Percentiles rank a stretch among this genome's conserved stretches.
Evolutionary conservation across 2,888 invertebrate species (phyloP).

Genomic region (Stegophylla sp.): DNA sequence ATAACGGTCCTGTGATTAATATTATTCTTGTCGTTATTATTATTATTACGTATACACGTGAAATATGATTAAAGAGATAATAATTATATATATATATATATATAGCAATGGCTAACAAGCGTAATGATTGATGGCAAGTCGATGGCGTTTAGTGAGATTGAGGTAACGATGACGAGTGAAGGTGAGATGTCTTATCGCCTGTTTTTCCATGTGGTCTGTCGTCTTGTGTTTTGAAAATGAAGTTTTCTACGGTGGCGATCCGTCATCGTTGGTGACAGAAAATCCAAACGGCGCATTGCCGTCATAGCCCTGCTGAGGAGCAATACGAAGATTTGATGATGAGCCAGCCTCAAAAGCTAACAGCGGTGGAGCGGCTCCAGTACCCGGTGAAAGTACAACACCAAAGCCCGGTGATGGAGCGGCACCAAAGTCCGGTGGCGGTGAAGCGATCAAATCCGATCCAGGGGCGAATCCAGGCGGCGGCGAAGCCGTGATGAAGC

Average conservation of each 20-base stretch:
- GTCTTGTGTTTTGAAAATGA: conserved; percentile 13
- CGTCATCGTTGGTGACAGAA: conserved; percentile 31
- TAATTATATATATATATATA: too few species aligned
- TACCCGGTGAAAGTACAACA: not conserved
- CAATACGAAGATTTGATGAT: not conserved
- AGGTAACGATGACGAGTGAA: not conserved
- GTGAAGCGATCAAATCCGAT: conserved; percentile 34
- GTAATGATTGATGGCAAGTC: not conserved
- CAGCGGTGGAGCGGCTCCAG: not conserved
- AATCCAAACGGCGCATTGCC: not conserved
- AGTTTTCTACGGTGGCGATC: conserved; percentile 18
- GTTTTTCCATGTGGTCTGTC: not conserved
- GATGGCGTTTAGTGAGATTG: not conserved
- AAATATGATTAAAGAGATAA: too few species aligned
- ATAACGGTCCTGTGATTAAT: too few species aligned
- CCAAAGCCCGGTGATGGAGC: not conserved
- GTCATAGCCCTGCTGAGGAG: not conserved
- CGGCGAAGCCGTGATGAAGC: not conserved
- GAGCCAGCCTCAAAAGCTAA: not conserved
- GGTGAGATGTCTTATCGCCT: not conserved
- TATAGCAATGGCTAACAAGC: not conserved
- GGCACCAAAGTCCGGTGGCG: not conserved
- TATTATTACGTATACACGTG: not conserved
- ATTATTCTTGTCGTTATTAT: too few species aligned
- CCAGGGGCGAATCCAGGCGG: not conserved